Conservation (phyloP, 2,113 vertebrate species). For the Ptyas mucosa region DNA sequence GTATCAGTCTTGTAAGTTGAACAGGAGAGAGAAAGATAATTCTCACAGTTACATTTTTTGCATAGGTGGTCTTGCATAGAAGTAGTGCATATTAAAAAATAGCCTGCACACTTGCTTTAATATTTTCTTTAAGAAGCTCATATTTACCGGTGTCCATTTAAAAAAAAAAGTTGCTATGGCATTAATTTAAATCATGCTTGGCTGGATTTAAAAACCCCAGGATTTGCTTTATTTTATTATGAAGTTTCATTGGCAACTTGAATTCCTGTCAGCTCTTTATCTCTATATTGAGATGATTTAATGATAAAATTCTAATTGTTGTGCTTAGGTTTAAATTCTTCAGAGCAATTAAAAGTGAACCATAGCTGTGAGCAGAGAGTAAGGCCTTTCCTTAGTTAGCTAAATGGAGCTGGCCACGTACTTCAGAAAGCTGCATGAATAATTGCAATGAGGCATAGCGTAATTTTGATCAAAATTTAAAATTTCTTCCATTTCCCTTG, state of each 20-base stretch:
- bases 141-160: not conserved
- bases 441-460: not conserved
- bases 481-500: not conserved
- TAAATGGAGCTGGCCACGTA: not conserved
- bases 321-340: not conserved
- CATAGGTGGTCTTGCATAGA: not conserved
- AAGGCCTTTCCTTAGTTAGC: not conserved
- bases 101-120: not conserved
- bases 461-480: not conserved
- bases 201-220: not conserved
- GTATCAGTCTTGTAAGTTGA: not conserved
- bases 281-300: not conserved
- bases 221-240: not conserved
- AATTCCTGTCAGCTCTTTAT: not conserved
- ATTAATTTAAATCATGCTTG: not conserved
- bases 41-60: not conserved
- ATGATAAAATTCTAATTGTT: not conserved
- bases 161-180: not conserved
- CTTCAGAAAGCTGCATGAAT: not conserved
- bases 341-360: not conserved
- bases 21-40: not conserved
- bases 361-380: not conserved
- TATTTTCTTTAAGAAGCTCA: not conserved
- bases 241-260: not conserved
- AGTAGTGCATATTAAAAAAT: not conserved